Evolutionary conservation across 2,888 invertebrate genomes (phyloP).

Genomic region (Eilema sororculum): DNA sequence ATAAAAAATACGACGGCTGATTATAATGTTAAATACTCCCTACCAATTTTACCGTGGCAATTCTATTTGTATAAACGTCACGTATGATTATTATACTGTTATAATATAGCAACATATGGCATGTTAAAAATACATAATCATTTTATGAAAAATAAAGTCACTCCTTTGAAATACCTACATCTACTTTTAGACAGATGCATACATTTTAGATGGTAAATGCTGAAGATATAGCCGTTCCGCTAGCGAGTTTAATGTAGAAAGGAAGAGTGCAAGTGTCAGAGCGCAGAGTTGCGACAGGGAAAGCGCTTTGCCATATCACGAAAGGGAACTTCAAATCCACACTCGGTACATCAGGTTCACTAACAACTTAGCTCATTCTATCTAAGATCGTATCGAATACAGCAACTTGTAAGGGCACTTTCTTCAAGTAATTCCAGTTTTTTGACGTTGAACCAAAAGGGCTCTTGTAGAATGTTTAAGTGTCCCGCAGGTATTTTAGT

Average conservation of each 20-base stretch:
- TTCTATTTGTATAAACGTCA: conserved; percentile 29
- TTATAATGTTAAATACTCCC: conserved; percentile 34
- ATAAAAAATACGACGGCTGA: conserved; percentile 32
- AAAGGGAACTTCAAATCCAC: conserved; percentile 82
- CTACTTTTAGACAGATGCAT: neutral
- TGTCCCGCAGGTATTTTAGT: conserved; percentile 53
- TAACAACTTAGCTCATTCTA: conserved; percentile 70
- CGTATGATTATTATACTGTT: conserved; percentile 29
- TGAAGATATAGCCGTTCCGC: conserved; percentile 47
- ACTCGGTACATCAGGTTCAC: conserved; percentile 67
- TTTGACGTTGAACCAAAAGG: conserved; percentile 59
- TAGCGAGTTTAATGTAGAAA: conserved; percentile 75
- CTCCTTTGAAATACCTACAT: conserved; percentile 16
- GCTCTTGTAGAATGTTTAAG: conserved; percentile 53
- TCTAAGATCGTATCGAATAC: conserved; percentile 68
- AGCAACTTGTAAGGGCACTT: conserved; percentile 77
- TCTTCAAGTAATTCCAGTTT: conserved; percentile 74
- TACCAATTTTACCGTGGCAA: conserved; percentile 27
- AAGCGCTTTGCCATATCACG: conserved; percentile 80
- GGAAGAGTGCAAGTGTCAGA: conserved; percentile 84
- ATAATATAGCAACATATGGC: conserved; percentile 16
- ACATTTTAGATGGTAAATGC: conserved; percentile 32
- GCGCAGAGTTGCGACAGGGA: conserved; percentile 79
- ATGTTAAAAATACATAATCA: neutral
- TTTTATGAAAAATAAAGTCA: conserved; percentile 10